Base-by-base conservation (phyloP, 2,888 invertebrate genomes). In the Diarsia rubi region DNA sequence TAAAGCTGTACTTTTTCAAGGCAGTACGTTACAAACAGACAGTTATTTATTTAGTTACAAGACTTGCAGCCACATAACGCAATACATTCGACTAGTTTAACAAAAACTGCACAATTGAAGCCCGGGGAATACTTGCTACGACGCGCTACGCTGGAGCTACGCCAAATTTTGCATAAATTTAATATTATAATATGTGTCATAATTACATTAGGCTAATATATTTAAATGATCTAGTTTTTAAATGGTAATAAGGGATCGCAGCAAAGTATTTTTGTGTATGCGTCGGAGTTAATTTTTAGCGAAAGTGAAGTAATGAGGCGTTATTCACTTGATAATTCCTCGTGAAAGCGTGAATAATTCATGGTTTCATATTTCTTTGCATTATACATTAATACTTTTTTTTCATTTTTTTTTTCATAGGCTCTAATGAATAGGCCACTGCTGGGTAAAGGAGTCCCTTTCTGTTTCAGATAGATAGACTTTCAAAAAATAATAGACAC, bases 141-240 rank as follows among this genome's bases (percentile, higher is more conserved):
- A 81, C 76, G 74, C 52, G 79, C 86, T 75, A 79, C 87, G 87
- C 88, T 92, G 93, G 93, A 93, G 86, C 88, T 80, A 86, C 88
- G 93, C 93, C 93, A 93, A 92, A 90, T 86, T 88, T 89, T 89
- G 89, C 90, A 90, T 86, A 86, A 87, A 86, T 82, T 79, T 74
- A 82, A 86, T 86, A 88, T 82, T 80, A 81, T 81, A 86, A 76
- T 82, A 78, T 81, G 77, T 69, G 69, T 70, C 79, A 86, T 89
- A 88, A 89, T 90, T 90, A 91, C 84, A 86, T 85, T 88, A 88
- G 86, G 83, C 79, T 79, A 86, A 88, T 87, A 85, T 86, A 85
- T 87, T 82, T 78, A 66, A 75, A 77, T 73, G 52, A 9, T 62
- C 77, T 72, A 69, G 52, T 68, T 66, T 60, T 69, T 70, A 73